Percentiles rank a stretch among this genome's conserved stretches.
Evolutionary conservation across 2,888 invertebrate species (phyloP).

Genomic region (Chalcosyrphus nemorum): DNA sequence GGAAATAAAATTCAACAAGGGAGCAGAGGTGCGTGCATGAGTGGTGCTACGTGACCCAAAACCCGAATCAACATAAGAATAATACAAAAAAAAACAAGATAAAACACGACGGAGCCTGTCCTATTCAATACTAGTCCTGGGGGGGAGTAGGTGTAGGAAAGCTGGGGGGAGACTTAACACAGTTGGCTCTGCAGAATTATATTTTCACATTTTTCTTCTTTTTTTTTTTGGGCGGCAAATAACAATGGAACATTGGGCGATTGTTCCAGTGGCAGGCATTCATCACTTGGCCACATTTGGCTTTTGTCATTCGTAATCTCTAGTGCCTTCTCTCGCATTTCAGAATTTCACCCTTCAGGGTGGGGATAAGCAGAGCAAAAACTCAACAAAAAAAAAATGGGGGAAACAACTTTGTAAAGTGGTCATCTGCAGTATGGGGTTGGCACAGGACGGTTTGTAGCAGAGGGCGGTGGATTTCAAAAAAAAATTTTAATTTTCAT

Average conservation of each 20-base stretch:
- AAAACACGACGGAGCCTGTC: slow-evolving; percentile 54
- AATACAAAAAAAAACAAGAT: slow-evolving; percentile 38
- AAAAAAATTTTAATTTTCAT: slow-evolving; percentile 17
- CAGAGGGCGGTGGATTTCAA: not conserved
- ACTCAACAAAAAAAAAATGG: not conserved
- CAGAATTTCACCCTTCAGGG: slow-evolving; percentile 5
- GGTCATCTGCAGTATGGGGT: slow-evolving; percentile 24
- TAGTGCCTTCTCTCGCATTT: slow-evolving; percentile 30
- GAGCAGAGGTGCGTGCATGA: slow-evolving; percentile 70
- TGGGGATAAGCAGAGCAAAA: not conserved
- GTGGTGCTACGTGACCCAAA: slow-evolving; percentile 73
- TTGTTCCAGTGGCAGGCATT: slow-evolving; percentile 70
- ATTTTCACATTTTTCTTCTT: slow-evolving; percentile 50
- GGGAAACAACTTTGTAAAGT: slow-evolving; percentile 41
- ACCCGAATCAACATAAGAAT: slow-evolving; percentile 70
- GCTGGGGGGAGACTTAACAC: slow-evolving; percentile 22
- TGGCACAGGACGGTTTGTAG: not conserved
- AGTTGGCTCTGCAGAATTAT: slow-evolving; percentile 66
- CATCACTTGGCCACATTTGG: slow-evolving; percentile 71
- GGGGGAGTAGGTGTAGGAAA: not conserved
- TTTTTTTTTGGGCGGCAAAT: slow-evolving; percentile 11
- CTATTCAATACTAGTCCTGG: slow-evolving; percentile 65
- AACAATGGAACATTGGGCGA: slow-evolving; percentile 70
- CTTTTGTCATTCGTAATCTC: slow-evolving; percentile 68
- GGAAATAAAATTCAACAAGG: slow-evolving; percentile 57